Evolutionary conservation across 2,113 vertebrate genomes (phyloP).

Genomic region (Chaetura pelagica): DNA sequence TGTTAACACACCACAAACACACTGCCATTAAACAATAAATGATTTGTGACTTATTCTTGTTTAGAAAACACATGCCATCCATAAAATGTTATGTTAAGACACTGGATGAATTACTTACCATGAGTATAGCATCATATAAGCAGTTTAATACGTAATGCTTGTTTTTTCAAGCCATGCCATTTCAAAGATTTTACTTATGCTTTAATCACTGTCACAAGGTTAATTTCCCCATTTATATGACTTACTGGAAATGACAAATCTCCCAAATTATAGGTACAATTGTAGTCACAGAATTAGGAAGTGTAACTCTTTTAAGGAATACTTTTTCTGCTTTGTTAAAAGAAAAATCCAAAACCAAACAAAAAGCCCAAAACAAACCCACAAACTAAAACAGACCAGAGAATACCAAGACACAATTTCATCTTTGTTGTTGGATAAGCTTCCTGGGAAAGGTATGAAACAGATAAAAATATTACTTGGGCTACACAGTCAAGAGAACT

Average conservation of each 20-base stretch:
- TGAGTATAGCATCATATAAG: not conserved
- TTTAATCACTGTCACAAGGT: not conserved
- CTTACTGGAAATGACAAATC: not conserved
- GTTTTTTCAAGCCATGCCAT: not conserved
- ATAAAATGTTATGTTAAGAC: not conserved
- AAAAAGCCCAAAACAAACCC: not conserved
- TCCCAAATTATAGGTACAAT: not conserved
- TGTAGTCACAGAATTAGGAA: not conserved
- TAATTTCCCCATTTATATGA: not conserved
- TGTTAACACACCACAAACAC: not conserved
- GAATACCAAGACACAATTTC: not conserved
- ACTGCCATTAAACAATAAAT: not conserved
- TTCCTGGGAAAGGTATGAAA: not conserved
- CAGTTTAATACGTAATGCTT: not conserved
- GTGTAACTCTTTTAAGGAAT: not conserved
- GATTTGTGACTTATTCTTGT: not conserved
- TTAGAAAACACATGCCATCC: not conserved
- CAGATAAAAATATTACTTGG: not conserved
- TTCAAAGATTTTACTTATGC: not conserved
- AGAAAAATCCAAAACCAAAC: not conserved
- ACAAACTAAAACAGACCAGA: not conserved
- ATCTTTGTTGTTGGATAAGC: not conserved
- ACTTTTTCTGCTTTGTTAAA: not conserved
- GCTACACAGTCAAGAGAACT: not conserved
- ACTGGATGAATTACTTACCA: not conserved